phyloP scores from a whole-genome alignment of 2,113 vertebrate genomes.

The Lophotis ruficrista region DNA sequence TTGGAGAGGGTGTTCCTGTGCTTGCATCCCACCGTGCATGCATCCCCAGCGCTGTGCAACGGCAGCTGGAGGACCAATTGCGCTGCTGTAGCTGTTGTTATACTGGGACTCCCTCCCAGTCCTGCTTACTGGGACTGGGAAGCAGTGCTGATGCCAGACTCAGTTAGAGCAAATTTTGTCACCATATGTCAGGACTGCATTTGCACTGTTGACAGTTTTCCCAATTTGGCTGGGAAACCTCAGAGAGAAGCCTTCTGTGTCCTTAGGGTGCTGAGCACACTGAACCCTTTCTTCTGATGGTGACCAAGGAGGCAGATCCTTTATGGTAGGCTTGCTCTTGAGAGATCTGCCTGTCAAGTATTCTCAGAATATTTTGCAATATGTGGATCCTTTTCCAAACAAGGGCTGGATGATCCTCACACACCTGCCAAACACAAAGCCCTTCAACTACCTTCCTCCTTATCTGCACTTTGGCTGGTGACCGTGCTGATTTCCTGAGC shows the following conservation, averaged over 20 bases:
- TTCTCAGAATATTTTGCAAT: not conserved
- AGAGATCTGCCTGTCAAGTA: not conserved
- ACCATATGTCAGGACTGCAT: not conserved
- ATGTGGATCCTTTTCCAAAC: not conserved
- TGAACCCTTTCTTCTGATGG: not conserved
- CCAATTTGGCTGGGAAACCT: not conserved
- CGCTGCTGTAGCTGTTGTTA: not conserved
- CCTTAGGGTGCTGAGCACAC: not conserved
- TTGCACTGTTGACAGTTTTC: not conserved
- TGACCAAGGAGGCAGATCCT: not conserved
- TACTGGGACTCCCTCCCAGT: not conserved
- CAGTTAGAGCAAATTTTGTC: not conserved
- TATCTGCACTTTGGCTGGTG: not conserved
- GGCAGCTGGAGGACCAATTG: not conserved
- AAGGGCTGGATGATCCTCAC: not conserved
- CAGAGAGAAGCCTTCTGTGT: not conserved
- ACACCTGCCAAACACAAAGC: not conserved
- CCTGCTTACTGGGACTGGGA: not conserved
- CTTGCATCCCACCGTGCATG: not conserved
- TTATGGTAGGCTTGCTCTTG: not conserved
- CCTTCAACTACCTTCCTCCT: not conserved
- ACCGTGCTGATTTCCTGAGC: not conserved
- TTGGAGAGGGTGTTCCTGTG: not conserved
- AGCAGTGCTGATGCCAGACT: not conserved
- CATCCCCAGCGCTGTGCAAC: fast-evolving